These are phyloP conservation scores for Lordiphosa stackelbergi DNA, from an alignment of 1,140 invertebrate genomes.

Conservation along the genomic window DNA sequence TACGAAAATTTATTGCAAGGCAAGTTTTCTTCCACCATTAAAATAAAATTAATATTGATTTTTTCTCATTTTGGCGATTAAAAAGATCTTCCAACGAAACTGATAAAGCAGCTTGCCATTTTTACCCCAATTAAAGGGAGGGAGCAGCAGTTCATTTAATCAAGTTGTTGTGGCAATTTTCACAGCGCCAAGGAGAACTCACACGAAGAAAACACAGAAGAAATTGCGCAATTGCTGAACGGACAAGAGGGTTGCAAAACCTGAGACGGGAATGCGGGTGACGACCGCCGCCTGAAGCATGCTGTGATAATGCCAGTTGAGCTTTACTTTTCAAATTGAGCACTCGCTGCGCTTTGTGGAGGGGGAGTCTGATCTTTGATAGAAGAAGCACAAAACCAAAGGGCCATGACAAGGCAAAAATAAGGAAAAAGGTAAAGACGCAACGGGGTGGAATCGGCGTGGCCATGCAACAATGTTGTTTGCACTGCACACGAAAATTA, in stretches of 20 bases:
- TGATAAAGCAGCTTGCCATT: slow-evolving; percentile 26
- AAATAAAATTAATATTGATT: too few species aligned
- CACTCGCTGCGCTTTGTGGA: slow-evolving; percentile 63
- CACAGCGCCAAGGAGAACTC: slow-evolving; percentile 30
- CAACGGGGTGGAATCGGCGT: slow-evolving; percentile 42
- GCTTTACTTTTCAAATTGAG: slow-evolving; percentile 71
- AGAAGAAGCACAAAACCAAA: slow-evolving; percentile 3
- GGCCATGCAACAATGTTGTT: slow-evolving; percentile 47
- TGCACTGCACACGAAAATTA: slow-evolving; percentile 52
- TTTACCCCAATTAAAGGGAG: slow-evolving; percentile 7
- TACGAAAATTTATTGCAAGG: too few species aligned
- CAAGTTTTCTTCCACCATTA: too few species aligned
- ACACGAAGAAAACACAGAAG: slow-evolving; percentile 42
- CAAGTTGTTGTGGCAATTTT: slow-evolving; percentile 29
- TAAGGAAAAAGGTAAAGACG: slow-evolving; percentile 6
- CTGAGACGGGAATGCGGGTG: slow-evolving; percentile 59
- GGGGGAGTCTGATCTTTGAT: slow-evolving; percentile 34
- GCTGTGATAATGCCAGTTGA: slow-evolving; percentile 71
- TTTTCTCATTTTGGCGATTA: background rate
- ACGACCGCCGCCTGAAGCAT: slow-evolving; percentile 37
- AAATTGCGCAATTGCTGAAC: slow-evolving; percentile 54
- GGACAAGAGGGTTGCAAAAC: slow-evolving; percentile 53
- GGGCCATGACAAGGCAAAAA: slow-evolving; percentile 18
- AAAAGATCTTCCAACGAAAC: slow-evolving; percentile 33
- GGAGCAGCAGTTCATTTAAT: slow-evolving; percentile 2